Conservation (phyloP, 2,888 invertebrate species). For the Stenotaenia linearis region DNA sequence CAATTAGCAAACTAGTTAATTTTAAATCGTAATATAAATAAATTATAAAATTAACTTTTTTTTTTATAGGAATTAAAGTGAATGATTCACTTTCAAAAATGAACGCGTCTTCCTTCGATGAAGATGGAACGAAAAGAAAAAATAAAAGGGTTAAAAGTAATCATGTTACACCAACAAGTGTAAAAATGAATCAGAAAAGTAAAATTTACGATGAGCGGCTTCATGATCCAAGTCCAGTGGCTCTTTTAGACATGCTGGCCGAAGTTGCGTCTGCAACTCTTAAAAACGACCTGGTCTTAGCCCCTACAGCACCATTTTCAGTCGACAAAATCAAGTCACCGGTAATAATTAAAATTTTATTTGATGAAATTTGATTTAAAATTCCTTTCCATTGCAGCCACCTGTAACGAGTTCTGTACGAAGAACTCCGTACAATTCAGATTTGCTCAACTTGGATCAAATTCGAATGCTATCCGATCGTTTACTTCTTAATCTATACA, state of each 20-base stretch:
- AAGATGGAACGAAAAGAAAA: not conserved
- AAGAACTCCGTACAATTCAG: slow-evolving; percentile 32
- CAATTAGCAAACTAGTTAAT: not conserved
- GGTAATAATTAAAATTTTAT: not conserved
- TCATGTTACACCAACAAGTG: not conserved
- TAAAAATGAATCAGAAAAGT: not conserved
- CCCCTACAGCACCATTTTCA: slow-evolving; percentile 1
- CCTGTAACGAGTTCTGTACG: not conserved
- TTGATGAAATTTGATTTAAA: slow-evolving; percentile 40
- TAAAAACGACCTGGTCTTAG: slow-evolving; percentile 39
- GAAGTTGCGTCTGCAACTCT: slow-evolving; percentile 55
- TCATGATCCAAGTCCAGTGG: slow-evolving; percentile 41
- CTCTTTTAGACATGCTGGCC: slow-evolving; percentile 53
- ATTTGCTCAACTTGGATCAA: slow-evolving; percentile 43
- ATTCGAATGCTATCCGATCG: slow-evolving; percentile 49
- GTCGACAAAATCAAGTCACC: slow-evolving; percentile 17
- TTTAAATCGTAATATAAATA: too few relatives aligned
- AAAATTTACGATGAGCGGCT: not conserved
- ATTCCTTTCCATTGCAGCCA: not conserved
- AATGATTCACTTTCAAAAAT: not conserved
- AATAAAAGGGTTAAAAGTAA: not conserved
- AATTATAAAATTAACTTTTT: too few relatives aligned
- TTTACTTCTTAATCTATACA: slow-evolving; percentile 52
- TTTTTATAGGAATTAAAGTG: not conserved
- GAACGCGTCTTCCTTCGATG: not conserved